Percentiles rank a stretch among this genome's conserved stretches.
Conservation (phyloP, 2,113 vertebrate genomes). For the Centropus unirufus region DNA sequence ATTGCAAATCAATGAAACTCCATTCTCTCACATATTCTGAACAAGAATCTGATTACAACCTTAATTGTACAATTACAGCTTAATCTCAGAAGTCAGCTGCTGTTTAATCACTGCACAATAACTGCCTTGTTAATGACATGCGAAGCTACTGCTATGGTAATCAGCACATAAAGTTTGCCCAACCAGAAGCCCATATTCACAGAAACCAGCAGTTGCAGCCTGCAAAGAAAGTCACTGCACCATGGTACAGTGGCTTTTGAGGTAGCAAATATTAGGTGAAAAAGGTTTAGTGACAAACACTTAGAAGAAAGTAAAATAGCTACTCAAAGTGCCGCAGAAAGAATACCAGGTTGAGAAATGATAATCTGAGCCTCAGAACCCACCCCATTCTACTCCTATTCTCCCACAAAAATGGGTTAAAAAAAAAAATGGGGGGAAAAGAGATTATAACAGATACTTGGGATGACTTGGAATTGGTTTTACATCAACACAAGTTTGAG, state of each 20-base stretch:
- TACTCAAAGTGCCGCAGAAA: not conserved
- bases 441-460: not conserved
- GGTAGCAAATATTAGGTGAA: not conserved
- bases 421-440: not conserved
- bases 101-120: conserved; percentile 72
- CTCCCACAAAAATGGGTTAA: no score
- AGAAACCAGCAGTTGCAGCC: not conserved
- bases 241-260: rapidly evolving
- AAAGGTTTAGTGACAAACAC: not conserved
- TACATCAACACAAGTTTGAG: not conserved
- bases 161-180: not conserved
- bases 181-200: not conserved
- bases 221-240: not conserved
- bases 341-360: not conserved
- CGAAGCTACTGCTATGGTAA: conserved; percentile 20
- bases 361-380: not conserved
- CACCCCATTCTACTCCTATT: no score
- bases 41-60: conserved; percentile 66
- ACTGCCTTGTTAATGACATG: conserved; percentile 64
- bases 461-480: not conserved
- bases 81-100: conserved; percentile 61
- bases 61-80: conserved; percentile 68
- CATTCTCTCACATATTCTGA: conserved; percentile 47
- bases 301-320: not conserved
- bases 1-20: conserved; percentile 38